A percentile compares a stretch with the other conserved stretches of the same genome.
Evolutionary conservation across 2,113 vertebrate genomes (phyloP).

Genomic region (Microtus oregoni): DNA sequence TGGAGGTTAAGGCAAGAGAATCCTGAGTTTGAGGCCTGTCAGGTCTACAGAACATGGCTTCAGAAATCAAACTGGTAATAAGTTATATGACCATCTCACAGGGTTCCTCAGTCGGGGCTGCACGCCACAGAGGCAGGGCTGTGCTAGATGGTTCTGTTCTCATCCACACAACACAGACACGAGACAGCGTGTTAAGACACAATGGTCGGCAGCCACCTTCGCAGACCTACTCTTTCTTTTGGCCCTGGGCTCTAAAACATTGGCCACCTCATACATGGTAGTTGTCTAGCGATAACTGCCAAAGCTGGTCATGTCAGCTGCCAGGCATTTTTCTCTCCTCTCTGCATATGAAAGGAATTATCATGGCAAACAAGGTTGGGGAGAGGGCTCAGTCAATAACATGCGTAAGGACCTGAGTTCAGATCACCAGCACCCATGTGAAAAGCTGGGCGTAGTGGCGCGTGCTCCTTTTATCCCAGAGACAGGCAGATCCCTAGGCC

Average conservation of each 20-base stretch:
- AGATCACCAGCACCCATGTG: too few species aligned
- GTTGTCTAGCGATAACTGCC: too few species aligned
- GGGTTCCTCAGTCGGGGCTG: not conserved
- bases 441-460: too few species aligned
- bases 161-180: not conserved
- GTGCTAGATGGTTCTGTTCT: not conserved
- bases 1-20: not conserved
- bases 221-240: fast-evolving
- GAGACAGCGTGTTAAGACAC: fast-evolving
- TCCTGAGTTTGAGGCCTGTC: not conserved
- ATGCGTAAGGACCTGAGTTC: not conserved
- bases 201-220: not conserved
- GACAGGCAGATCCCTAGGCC: not conserved
- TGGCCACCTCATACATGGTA: not conserved
- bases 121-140: not conserved
- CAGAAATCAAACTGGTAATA: not conserved
- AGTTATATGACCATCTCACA: not conserved
- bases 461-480: too few species aligned
- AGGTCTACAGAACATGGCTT: not conserved
- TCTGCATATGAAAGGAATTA: not conserved
- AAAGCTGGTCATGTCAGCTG: fast-evolving
- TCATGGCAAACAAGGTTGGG: not conserved
- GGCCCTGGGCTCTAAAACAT: not conserved
- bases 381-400: not conserved
- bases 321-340: not conserved